Conservation (phyloP, 2,888 invertebrate species). For the Dolomedes plantarius region DNA sequence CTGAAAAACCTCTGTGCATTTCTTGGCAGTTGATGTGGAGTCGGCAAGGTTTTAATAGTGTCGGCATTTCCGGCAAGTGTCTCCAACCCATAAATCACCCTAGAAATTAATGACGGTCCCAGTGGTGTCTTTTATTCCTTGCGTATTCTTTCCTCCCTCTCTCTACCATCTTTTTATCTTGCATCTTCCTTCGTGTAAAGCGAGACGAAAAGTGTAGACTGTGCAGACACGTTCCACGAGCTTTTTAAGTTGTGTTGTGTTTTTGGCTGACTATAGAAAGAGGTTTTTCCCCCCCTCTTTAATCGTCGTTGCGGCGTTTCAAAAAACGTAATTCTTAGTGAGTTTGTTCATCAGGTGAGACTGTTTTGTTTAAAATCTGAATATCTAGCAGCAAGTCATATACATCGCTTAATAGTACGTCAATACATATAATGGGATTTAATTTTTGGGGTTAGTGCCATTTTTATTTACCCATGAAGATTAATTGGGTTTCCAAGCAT, state of each 20-base stretch:
- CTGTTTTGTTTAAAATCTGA: too few species aligned
- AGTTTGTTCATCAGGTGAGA: too few species aligned
- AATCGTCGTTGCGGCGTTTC: neutral
- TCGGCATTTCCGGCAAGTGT: constrained; percentile 58
- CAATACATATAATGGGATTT: too few species aligned
- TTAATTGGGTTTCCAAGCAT: too few species aligned
- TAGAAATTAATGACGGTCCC: constrained; percentile 68
- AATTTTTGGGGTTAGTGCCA: too few species aligned
- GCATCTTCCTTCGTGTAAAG: constrained; percentile 38
- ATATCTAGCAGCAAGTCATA: too few species aligned
- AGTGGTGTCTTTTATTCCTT: constrained; percentile 58
- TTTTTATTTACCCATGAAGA: too few species aligned
- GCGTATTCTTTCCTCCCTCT: neutral
- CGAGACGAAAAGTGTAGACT: constrained; percentile 49
- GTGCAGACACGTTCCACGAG: constrained; percentile 29
- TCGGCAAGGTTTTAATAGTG: constrained; percentile 50
- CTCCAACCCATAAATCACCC: constrained; percentile 58
- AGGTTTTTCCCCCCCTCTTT: neutral
- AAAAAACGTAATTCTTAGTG: too few species aligned
- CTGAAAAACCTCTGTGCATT: constrained; percentile 25
- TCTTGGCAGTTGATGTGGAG: constrained; percentile 36
- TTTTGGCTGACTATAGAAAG: constrained; percentile 1
- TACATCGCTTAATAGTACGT: too few species aligned
- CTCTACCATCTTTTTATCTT: constrained; percentile 60
- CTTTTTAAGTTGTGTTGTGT: neutral